Evolutionary conservation across 1,140 invertebrate species (phyloP).

Genomic region (Charaxes varanes): DNA sequence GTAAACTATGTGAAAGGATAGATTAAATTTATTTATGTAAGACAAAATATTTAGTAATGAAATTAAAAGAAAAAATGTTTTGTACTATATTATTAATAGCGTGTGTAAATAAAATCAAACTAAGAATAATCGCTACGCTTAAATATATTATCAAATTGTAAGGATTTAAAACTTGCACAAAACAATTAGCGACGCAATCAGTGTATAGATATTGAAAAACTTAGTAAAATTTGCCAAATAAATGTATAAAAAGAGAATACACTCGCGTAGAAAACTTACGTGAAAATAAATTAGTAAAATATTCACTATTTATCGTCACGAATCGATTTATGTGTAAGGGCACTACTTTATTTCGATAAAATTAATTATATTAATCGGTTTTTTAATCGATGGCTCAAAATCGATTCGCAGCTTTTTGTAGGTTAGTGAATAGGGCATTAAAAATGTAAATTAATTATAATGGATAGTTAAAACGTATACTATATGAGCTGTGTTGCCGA

Average conservation of each 20-base stretch:
- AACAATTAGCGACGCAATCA: slow-evolving; percentile 32
- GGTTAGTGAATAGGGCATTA: slow-evolving; percentile 6
- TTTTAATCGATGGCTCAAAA: slow-evolving; percentile 3
- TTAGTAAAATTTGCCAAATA: slow-evolving; percentile 46
- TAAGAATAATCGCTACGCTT: slow-evolving; percentile 50
- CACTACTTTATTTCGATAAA: slow-evolving; percentile 2
- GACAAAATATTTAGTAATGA: slow-evolving; percentile 48
- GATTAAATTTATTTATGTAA: slow-evolving; percentile 39
- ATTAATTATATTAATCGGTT: neutral
- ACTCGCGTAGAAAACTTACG: slow-evolving; percentile 22
- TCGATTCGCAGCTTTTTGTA: slow-evolving; percentile 11
- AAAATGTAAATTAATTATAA: slow-evolving; percentile 36
- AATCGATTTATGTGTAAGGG: slow-evolving; percentile 4
- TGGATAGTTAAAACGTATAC: slow-evolving; percentile 24
- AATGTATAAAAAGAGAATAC: slow-evolving; percentile 31
- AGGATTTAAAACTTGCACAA: slow-evolving; percentile 34
- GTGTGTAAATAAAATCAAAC: slow-evolving; percentile 37
- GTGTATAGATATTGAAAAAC: slow-evolving; percentile 31
- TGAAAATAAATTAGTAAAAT: slow-evolving; percentile 20
- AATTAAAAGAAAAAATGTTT: slow-evolving; percentile 62
- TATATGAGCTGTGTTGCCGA: no score
- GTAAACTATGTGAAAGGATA: slow-evolving; percentile 33
- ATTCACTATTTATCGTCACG: slow-evolving; percentile 11
- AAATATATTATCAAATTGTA: slow-evolving; percentile 17
- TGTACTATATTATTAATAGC: slow-evolving; percentile 43